Conservation (phyloP, 2,888 invertebrate genomes). For the Eristalinus aeneus region DNA sequence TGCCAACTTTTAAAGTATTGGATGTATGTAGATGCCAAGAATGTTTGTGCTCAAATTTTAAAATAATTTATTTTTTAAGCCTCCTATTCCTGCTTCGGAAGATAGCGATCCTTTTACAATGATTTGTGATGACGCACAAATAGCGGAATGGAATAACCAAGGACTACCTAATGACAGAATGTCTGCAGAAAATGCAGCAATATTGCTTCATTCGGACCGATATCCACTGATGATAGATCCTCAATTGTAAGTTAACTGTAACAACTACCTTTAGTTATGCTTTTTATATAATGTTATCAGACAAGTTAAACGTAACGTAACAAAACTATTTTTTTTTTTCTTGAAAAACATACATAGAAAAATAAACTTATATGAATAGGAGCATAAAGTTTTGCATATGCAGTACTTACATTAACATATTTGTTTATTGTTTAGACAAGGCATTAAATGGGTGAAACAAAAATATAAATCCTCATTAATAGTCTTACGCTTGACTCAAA, state of each 20-base stretch:
- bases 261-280: not conserved
- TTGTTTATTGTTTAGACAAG: constrained; percentile 83
- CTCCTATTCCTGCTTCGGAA: constrained; percentile 89
- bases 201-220: constrained; percentile 92
- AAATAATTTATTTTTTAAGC: constrained; percentile 77
- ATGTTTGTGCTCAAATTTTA: not conserved
- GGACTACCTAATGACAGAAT: constrained; percentile 95
- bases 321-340: too few relatives aligned
- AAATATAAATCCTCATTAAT: constrained; percentile 88
- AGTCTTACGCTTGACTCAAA: constrained; percentile 89
- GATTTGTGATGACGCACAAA: constrained; percentile 94
- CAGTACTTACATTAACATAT: constrained; percentile 42
- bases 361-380: not conserved
- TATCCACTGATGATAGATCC: constrained; percentile 99
- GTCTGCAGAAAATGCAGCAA: constrained; percentile 97
- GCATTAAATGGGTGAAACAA: constrained; percentile 97
- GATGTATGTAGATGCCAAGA: constrained; percentile 75
- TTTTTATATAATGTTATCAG: too few relatives aligned
- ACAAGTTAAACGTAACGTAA: too few relatives aligned
- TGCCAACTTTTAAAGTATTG: constrained; percentile 88
- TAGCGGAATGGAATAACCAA: constrained; percentile 97
- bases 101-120: constrained; percentile 91
- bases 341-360: too few relatives aligned
- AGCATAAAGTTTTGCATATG: constrained; percentile 13
- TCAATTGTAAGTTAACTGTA: constrained; percentile 83